Percentiles rank a stretch among this genome's conserved stretches.
Conservation (phyloP, 2,888 invertebrate genomes). For the Stenoptilia bipunctidactyla region DNA sequence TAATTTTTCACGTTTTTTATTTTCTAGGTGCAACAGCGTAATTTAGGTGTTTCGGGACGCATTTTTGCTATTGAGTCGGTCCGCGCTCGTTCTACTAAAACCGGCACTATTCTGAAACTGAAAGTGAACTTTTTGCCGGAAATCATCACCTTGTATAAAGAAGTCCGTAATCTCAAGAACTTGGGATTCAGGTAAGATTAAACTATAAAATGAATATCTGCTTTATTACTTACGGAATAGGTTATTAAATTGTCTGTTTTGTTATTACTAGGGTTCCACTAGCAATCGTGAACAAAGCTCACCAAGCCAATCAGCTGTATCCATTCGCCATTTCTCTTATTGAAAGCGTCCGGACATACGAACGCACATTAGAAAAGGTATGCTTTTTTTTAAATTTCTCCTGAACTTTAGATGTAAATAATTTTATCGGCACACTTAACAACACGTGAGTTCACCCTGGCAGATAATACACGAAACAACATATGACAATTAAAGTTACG, state of each 20-base stretch:
- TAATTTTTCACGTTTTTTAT: slow-evolving; percentile 3
- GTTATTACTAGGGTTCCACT: slow-evolving; percentile 83
- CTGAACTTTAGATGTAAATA: too few relatives aligned
- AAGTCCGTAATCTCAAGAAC: slow-evolving; percentile 96
- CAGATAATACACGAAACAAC: slow-evolving; percentile 7
- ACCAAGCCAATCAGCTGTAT: slow-evolving; percentile 98
- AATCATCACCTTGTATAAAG: slow-evolving; percentile 97
- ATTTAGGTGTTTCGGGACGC: slow-evolving; percentile 92
- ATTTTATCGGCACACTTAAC: neutral
- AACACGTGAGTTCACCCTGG: neutral
- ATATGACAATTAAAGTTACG: slow-evolving; percentile 21
- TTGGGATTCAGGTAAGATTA: slow-evolving; percentile 81
- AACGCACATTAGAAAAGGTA: slow-evolving; percentile 97
- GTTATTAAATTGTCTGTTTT: too few relatives aligned
- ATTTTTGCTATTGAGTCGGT: slow-evolving; percentile 94
- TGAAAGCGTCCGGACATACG: slow-evolving; percentile 97
- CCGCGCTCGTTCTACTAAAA: slow-evolving; percentile 81
- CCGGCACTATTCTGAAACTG: slow-evolving; percentile 86
- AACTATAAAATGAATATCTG: neutral
- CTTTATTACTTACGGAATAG: too few relatives aligned
- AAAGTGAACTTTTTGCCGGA: slow-evolving; percentile 97
- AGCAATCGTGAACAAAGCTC: slow-evolving; percentile 98
- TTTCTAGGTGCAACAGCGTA: slow-evolving; percentile 85
- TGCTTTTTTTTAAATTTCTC: slow-evolving; percentile 17
- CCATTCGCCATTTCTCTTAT: slow-evolving; percentile 98